Percentiles rank a stretch among this genome's conserved stretches.
phyloP scores from a whole-genome alignment of 37 sponge, comb jelly and placozoan species.

The Spongia lamella region DNA sequence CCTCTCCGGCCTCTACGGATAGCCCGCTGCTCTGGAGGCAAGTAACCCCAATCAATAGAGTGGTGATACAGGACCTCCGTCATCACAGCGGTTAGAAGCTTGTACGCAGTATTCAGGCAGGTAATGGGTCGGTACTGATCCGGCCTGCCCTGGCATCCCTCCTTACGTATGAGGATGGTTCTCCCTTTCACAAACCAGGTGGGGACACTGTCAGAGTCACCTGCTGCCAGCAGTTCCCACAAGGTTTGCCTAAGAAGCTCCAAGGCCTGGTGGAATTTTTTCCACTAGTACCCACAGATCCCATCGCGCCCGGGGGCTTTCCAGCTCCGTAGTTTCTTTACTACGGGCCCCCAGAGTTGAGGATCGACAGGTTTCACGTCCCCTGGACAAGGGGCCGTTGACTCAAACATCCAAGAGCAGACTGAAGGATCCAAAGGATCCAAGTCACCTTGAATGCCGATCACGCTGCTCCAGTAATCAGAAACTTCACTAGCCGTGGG shows the following conservation, averaged over 20 bases:
- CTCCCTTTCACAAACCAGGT: conserved; percentile 5
- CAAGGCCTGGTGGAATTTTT: not conserved
- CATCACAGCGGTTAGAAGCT: too few relatives aligned
- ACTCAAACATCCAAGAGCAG: too few relatives aligned
- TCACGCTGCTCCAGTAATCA: not conserved
- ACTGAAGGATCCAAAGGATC: not conserved
- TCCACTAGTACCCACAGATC: conserved; percentile 5
- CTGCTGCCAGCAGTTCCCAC: not conserved
- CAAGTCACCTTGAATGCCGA: not conserved
- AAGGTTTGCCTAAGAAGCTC: not conserved
- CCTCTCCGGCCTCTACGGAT: not conserved
- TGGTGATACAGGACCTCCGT: too few relatives aligned
- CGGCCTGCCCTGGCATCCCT: conserved; percentile 8
- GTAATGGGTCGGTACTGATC: conserved; percentile 32
- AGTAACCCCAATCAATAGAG: too few relatives aligned
- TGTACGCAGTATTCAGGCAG: conserved; percentile 39
- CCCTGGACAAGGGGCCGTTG: too few relatives aligned
- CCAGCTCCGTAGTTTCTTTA: not conserved
- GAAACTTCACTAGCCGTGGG: too few relatives aligned
- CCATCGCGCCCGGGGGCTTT: not conserved
- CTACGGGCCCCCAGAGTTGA: not conserved
- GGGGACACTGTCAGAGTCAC: not conserved
- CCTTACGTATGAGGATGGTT: conserved; percentile 31
- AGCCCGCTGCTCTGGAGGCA: not conserved
- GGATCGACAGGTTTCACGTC: too few relatives aligned